Evolutionary conservation across 1,140 invertebrate genomes (phyloP).

Genomic region (Chlorops oryzae): DNA sequence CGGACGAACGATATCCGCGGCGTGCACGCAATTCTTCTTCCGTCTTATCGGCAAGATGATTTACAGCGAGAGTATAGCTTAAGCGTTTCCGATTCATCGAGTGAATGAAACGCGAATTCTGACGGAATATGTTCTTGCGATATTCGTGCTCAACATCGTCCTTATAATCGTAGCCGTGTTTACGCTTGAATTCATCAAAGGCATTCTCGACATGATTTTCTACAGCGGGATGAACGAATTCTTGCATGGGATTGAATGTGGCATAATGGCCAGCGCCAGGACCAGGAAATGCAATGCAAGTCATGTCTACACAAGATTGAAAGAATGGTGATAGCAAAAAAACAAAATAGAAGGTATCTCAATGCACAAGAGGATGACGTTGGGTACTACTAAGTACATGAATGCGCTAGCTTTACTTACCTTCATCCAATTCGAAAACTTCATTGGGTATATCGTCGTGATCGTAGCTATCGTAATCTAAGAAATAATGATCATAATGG

Average conservation of each 20-base stretch:
- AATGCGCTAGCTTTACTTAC: slow-evolving; percentile 42
- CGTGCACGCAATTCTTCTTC: slow-evolving; percentile 73
- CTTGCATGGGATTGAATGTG: slow-evolving; percentile 88
- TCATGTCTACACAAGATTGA: slow-evolving; percentile 49
- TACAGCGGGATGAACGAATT: slow-evolving; percentile 70
- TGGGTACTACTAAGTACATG: too few species aligned
- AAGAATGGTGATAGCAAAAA: slow-evolving; percentile 4
- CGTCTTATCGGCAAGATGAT: slow-evolving; percentile 82
- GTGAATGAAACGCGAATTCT: slow-evolving; percentile 83
- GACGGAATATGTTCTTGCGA: slow-evolving; percentile 76
- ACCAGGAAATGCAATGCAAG: slow-evolving; percentile 79
- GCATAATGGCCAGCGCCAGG: slow-evolving; percentile 71
- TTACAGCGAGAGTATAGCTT: slow-evolving; percentile 70
- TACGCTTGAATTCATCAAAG: slow-evolving; percentile 70
- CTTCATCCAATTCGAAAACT: slow-evolving; percentile 62
- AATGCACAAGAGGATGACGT: neutral
- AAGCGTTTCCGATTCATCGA: slow-evolving; percentile 75
- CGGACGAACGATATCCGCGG: slow-evolving; percentile 65
- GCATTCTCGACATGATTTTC: slow-evolving; percentile 68
- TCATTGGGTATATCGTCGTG: slow-evolving; percentile 60
- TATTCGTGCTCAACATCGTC: slow-evolving; percentile 60
- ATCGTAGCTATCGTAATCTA: slow-evolving; percentile 73
- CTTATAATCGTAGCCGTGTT: slow-evolving; percentile 67
- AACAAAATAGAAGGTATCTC: neutral
- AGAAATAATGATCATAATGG: slow-evolving; percentile 92